Evolutionary conservation across 2,797 vertebrate species (phyloP), one percentile per base, ranked within the genome.

Genomic region (Heteromormyrus szaboi): DNA sequence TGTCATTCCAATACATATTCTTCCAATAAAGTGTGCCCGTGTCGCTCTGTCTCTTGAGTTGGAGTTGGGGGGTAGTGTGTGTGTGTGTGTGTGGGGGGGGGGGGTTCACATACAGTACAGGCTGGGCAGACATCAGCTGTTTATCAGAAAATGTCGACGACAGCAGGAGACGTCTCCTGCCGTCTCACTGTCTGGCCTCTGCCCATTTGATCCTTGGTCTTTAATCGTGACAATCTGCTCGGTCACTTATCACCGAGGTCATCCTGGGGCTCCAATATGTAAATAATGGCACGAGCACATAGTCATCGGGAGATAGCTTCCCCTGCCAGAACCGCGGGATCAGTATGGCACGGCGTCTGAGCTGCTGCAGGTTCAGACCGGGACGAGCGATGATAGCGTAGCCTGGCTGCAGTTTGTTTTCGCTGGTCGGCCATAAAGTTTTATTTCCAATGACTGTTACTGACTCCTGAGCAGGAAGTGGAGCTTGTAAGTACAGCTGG

Each of bases 371-470:
- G 14, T 51, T 25, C 46, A 37, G 22, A 14, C 12, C n/a, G 33
- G 54, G 44, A 6, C 2, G 4, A 14, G 19, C 22, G 9, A 5
- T 5, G 4, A 54, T 4, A 56, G 4, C 8, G 9, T 54, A 88
- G 51, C 72, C 72, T 81, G 72, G 51, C 68, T 84, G 33, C 7
- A 62, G 88, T 37, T 84, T 84, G 79, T 68, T 65, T 37, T 89
- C 9, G 65, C 88, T 93, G 92, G 89, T 91, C 89, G 90, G 90
- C 88, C 90, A 89, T 92, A 92, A 93, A 93, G 89, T 90, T 91
- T 92, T 93, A 92, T 91, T 91, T 87, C 90, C 89, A 90, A 87
- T 93, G 93, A 93, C 92, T 93, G 92, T 91, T 92, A 90, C 90
- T 91, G 90, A 91, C 91, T 94, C 90, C 90, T 92, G 90, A 90